A percentile compares a stretch with the other conserved stretches of the same genome.
Conservation (phyloP, 2,888 invertebrate species). For the Nudaria mundana region DNA sequence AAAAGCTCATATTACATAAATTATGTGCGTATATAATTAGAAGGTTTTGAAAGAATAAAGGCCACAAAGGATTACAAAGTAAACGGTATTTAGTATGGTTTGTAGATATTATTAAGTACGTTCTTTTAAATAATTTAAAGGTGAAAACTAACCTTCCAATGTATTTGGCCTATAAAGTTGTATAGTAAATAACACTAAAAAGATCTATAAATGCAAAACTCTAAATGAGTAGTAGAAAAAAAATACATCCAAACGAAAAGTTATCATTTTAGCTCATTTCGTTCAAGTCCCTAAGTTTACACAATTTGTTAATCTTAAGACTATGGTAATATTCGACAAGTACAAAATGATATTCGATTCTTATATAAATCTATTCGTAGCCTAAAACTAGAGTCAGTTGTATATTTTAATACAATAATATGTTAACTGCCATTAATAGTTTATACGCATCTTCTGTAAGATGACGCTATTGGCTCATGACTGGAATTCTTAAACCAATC, state of each 20-base stretch:
- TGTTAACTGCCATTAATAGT: conserved; percentile 57
- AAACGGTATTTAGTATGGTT: no score
- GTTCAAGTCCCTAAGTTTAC: conserved; percentile 72
- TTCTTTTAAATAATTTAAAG: conserved; percentile 40
- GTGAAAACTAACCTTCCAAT: conserved; percentile 39
- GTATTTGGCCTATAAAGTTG: conserved; percentile 60
- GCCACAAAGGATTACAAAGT: conserved; percentile 48
- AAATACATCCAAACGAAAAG: conserved; percentile 74
- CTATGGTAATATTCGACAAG: conserved; percentile 80
- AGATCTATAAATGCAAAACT: conserved; percentile 79
- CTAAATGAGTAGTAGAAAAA: conserved; percentile 76
- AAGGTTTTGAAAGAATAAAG: conserved; percentile 51
- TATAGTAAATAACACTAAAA: conserved; percentile 69
- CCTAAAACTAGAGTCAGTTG: conserved; percentile 77
- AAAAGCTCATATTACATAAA: conserved; percentile 76
- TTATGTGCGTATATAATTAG: conserved; percentile 73
- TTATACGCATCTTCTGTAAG: conserved; percentile 57
- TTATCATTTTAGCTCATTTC: conserved; percentile 70
- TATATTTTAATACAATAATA: conserved; percentile 67
- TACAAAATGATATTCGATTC: conserved; percentile 79
- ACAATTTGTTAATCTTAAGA: conserved; percentile 76
- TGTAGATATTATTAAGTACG: conserved; percentile 75
- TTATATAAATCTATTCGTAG: conserved; percentile 72
- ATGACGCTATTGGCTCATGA: no score
- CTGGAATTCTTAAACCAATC: no score